Base-by-base conservation (phyloP, 2,797 vertebrate species). In the Xenopus petersii region DNA sequence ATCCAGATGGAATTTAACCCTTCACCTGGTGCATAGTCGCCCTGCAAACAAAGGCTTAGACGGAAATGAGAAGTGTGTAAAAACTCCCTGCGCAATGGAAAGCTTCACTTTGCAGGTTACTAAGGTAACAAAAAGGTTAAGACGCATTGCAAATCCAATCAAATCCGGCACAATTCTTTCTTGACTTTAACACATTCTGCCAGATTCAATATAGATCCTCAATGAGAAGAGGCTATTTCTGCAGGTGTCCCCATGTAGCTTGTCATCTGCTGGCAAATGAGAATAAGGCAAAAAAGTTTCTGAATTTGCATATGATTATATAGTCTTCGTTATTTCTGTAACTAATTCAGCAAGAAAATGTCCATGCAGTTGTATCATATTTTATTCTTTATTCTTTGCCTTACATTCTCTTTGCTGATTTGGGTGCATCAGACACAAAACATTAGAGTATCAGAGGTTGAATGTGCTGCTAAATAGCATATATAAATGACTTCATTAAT, bases 161-260 rank as follows among this genome's bases (percentile, higher is more conserved):
- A 69, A 67, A 68, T 78, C 63, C 60, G 33, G 26, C 24, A 54
- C 64, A 61, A 67, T 73, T 64, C 60, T 69, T 69, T 69, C 64
- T 58, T 36, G 59, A 64, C 58, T 64, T 26, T 10, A 73, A 61
- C 71, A 78, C 67, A 68, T 73, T 73, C 75, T 78, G 70, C 65
- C 75, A 73, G 24, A 36, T 78, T 67, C 60, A 73, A 69, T 73
- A 60, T 69, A 78, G 48, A 69, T 78, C 60, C 69, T 56, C 65
- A 78, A 73, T 68, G 60, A 60, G 68, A 78, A 78, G 12, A 51
- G 64, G 59, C 24, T 59, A 73, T 78, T 73, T 73, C 65, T 64
- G 56, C 42, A 69, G 70, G 64, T 65, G 68, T 69, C 65, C 64
- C 56, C 54, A 67, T 67, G 58, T 48, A 66, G 5, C 63, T 69